Evolutionary conservation across 2,113 vertebrate species (phyloP), one percentile per base, ranked within the genome.

Genomic region (Mormyrus lacerda): DNA sequence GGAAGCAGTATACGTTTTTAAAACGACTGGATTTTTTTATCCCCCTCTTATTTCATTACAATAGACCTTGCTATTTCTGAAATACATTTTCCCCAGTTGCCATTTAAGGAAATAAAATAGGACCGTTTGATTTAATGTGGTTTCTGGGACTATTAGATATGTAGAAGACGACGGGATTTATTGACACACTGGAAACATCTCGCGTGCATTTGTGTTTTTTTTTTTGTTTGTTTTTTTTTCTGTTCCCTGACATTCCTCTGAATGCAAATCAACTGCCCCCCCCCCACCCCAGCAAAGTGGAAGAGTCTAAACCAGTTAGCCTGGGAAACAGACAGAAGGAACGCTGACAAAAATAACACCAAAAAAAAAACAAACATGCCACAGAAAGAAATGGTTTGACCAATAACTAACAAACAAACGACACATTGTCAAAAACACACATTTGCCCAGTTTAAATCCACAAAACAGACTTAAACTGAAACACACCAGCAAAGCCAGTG

Each of bases 1-100:
- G 92, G 83, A 90, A 94, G 94, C 92, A 92, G 91, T 92, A 93
- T 94, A 93, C 93, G 92, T 94, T 92, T 94, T 93, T 93, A 93
- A 94, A 93, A 65, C 91, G 91, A 91, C 92, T 89, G 90, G 89
- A 89, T 88, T 93, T 90, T 92, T 92, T 90, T 83, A 69, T 35
- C 50, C 90, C 89, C 92, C 91, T 92, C 90, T 90, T 27, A 89
- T 93, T 93, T 90, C 92, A 91, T 90, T 91, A 73, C 92, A 91
- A 92, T 89, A 93, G 91, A 90, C 90, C 89, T 90, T 88, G 83
- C 89, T 88, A 92, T 92, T 92, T 89, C 89, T 88, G 76, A 92
- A 90, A 90, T 47, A 91, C 89, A 89, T 91, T 91, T 90, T 91
- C 91, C 89, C 91, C 86, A 88, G 89, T 88, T 91, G 91, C 92